Evolutionary conservation across 2,113 vertebrate species (phyloP), one percentile per base, ranked within the genome.

Genomic region (Sakesphorus luctuosus): DNA sequence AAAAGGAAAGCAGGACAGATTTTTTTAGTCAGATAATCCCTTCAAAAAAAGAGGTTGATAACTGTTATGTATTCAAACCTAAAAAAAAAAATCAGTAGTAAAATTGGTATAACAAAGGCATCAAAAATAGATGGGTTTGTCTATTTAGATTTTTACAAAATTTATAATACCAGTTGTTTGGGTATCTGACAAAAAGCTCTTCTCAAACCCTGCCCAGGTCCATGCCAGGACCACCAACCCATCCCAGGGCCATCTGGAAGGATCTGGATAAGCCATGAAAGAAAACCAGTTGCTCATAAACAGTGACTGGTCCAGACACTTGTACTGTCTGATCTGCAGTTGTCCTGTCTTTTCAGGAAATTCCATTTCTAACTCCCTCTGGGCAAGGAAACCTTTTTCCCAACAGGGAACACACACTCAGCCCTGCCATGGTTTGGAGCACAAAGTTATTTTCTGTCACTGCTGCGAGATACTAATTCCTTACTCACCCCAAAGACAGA

Each of bases 361-460:
- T 35, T 35, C 61, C 9, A 58, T 49, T 56, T 74, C 20, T 67
- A 90, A 53, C 23, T 35, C 35, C 4, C 75, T 50, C 52, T 35
- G 44, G 61, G 49, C 23, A 59, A 73, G 49, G 43, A 77, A 87
- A 49, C 6, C 10, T 46, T 80, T 29, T 63, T 69, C 6, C 50
- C 36, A 25, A 14, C n/a, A 58, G 50, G 24, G n/a, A 86, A 53
- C 24, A 56, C 35, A 33, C 0, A 6, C 46, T 36, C 31, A 65
- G 75, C 49, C 25, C 31, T 20, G 36, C 35, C 35, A 11, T 0
- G 1, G 49, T 23, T 33, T 8, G 6, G 63, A 33, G 13, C 10
- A 21, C 23, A 36, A 23, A 46, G 23, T 25, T 31, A 44, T n/a
- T 44, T 67, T 49, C 40, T 47, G 8, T 21, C 71, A 68, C 29